Conservation (phyloP, 2,113 vertebrate genomes). For the Melanostigma gelatinosum region DNA sequence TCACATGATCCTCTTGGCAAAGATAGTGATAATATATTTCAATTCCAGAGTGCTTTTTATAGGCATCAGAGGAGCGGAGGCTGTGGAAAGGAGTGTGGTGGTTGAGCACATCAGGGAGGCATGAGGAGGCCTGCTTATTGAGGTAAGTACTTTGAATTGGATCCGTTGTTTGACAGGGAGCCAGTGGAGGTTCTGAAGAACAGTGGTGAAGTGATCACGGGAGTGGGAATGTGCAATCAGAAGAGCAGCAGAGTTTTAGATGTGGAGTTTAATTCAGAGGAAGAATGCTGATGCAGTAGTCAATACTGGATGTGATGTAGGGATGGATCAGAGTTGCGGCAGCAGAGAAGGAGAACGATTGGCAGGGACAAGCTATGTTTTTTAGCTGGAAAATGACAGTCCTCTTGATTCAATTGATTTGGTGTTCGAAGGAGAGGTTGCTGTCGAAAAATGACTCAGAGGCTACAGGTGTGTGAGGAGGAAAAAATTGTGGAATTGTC, state of each 20-base stretch:
- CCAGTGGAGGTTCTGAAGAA: background rate
- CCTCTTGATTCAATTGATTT: background rate
- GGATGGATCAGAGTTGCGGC: background rate
- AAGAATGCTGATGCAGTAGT: background rate
- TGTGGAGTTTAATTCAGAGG: background rate
- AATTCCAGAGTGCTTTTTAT: too few relatives aligned
- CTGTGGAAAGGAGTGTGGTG: background rate
- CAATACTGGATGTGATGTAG: background rate
- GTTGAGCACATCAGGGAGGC: background rate
- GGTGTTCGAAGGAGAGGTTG: background rate
- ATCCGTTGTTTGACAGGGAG: background rate
- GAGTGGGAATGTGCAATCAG: background rate
- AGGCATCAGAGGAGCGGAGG: background rate
- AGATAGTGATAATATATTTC: too few relatives aligned
- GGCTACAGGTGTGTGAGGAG: background rate
- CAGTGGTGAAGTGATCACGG: background rate
- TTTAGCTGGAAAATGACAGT: background rate
- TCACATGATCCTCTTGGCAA: too few relatives aligned
- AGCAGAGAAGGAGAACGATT: background rate
- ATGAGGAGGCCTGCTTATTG: background rate
- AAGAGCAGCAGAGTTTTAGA: background rate
- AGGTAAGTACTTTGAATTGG: background rate
- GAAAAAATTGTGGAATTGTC: background rate
- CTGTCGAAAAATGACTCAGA: background rate
- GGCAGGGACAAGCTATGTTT: background rate